Evolutionary conservation across 2,113 vertebrate species (phyloP).

Genomic region (Pseudopodoces humilis): DNA sequence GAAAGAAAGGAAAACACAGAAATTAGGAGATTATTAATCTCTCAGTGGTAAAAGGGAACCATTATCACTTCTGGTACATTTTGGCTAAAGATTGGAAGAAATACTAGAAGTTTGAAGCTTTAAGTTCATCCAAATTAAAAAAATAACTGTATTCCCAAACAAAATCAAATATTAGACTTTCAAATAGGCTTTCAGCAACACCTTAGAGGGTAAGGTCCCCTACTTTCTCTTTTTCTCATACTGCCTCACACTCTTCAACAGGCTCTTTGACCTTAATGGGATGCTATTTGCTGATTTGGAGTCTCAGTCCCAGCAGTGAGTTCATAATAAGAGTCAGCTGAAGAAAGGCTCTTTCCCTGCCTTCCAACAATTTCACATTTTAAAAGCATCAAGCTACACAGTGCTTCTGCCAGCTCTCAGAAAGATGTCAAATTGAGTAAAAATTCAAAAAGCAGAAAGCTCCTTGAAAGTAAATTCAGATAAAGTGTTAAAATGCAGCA

Average conservation of each 20-base stretch:
- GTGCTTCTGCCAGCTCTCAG: slow-evolving; percentile 19
- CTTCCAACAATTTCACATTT: background rate
- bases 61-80: slow-evolving; percentile 4
- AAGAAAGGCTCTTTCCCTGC: slow-evolving; percentile 21
- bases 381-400: background rate
- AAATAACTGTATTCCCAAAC: background rate
- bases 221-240: background rate
- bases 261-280: slow-evolving; percentile 25
- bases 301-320: slow-evolving; percentile 5
- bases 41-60: slow-evolving; percentile 19
- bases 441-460: slow-evolving; percentile 32
- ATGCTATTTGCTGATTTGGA: slow-evolving; percentile 20
- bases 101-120: background rate
- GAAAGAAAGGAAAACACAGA: slow-evolving; percentile 46
- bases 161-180: slow-evolving; percentile 34
- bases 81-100: slow-evolving; percentile 9
- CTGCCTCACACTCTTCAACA: background rate
- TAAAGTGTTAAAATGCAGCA: slow-evolving; percentile 17
- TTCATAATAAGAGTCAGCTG: slow-evolving; percentile 38
- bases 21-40: slow-evolving; percentile 61
- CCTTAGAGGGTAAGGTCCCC: background rate
- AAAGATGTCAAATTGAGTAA: slow-evolving; percentile 34
- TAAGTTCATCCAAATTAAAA: background rate
- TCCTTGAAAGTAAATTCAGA: slow-evolving; percentile 19
- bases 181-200: slow-evolving; percentile 1